Conservation (phyloP, 2,797 vertebrate genomes). For the Sebastes cheni region DNA sequence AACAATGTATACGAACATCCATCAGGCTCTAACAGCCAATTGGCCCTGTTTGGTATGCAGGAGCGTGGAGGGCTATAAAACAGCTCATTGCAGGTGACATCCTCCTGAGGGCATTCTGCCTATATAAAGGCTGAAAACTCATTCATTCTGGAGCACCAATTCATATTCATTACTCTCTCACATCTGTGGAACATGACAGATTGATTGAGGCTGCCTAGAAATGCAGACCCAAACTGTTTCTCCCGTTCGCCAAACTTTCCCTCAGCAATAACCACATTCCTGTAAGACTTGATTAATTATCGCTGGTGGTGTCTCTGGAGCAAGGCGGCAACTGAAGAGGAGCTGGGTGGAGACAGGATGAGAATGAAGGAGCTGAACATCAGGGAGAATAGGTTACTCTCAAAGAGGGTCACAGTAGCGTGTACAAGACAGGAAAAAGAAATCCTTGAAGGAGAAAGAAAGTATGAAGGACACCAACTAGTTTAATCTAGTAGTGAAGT, state of each 20-base stretch:
- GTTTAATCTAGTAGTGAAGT: neutral
- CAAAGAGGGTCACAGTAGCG: neutral
- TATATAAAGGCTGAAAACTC: conserved; percentile 59
- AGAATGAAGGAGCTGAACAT: neutral
- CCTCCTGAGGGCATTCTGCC: conserved; percentile 59
- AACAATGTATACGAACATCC: conserved; percentile 12
- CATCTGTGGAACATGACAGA: conserved; percentile 56
- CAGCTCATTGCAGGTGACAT: conserved; percentile 66
- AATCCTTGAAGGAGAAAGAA: neutral
- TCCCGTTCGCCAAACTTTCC: conserved; percentile 32
- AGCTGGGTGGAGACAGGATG: neutral
- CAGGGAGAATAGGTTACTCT: neutral
- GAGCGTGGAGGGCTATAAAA: conserved; percentile 53
- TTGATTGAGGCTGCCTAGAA: conserved; percentile 54
- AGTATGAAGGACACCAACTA: neutral
- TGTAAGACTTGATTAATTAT: conserved; percentile 58
- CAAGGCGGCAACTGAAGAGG: conserved; percentile 7
- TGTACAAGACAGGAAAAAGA: neutral
- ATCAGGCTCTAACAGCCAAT: conserved; percentile 34
- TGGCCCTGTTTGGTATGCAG: conserved; percentile 61
- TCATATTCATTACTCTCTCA: conserved; percentile 68
- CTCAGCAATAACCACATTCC: conserved; percentile 33
- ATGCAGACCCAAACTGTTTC: conserved; percentile 43
- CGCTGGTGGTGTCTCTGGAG: conserved; percentile 1
- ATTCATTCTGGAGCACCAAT: conserved; percentile 59